Base-by-base conservation (phyloP, 2,888 invertebrate genomes). In the Drosophila infuscata region DNA sequence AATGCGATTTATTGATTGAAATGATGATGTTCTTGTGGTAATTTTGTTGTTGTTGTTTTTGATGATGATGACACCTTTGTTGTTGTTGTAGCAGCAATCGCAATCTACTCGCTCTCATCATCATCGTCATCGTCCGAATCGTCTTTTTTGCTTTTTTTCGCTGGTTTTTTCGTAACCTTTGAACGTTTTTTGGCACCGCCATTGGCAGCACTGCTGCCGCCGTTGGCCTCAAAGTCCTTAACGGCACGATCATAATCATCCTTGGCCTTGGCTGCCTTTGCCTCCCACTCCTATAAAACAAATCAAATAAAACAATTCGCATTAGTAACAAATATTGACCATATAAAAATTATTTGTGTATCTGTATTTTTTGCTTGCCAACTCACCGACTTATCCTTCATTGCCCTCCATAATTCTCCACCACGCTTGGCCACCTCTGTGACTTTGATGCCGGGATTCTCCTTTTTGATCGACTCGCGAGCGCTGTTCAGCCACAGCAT, bases 351-450 rank as follows among this genome's bases (percentile, higher is more conserved):
- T 48, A 7, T 15, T 25, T 25, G 0, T 20, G 6, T 17, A n/a
- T 17, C 0, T 49, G 60, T 56, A 38, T 11, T 20, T 52, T 66
- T 59, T 49, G 4, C 25, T 41, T 3, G 5, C 11, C 8, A 73
- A 91, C 91, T 86, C 94, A 97, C 97, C 74, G 96, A 95, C 94
- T 98, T 98, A 91, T 98, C 97, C 90, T 96, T 96, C 92, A 99
- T 94, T 72, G 95, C 96, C 90, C 97, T 96, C 99, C 99, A 99
- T 94, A 98, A 94, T 94, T 99, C 98, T 57, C 99, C 99, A 69
- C 96, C 99, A 91, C 97, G 98, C 94, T 98, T 99, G 49, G 98
- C 96, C 73, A 99, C 96, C 91, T 99, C 99, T 11, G 98, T 97
- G 33, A 99, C 96, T 91, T 96, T 96, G 76, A 98, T 96, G 75